Evolutionary conservation across 2,888 invertebrate genomes (phyloP), one percentile per base, ranked within the genome.

Genomic region (Harmothoe impar): DNA sequence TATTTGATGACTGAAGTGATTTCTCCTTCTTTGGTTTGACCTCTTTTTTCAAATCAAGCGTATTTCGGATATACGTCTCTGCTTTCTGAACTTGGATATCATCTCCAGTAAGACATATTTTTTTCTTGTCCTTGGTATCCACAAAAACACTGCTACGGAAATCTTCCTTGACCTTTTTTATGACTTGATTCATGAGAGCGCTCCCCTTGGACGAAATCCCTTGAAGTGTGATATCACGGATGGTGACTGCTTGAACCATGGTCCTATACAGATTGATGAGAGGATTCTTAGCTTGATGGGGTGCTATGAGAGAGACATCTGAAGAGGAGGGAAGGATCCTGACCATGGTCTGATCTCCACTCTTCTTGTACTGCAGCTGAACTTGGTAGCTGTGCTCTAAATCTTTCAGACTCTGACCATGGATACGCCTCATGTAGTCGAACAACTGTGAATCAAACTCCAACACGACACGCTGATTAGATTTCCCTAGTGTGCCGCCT

Each of bases 341-440:
- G 29, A 86, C 86, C 29, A 86, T 52, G 15, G 90, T 90, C 3
- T 17, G 7, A n/a, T 81, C 56, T 7, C 56, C 84, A 20, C n/a
- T 31, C 56, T 77, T 90, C 33, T 90, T 90, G 84, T 90, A 90
- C 90, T 90, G 78, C 23, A 89, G 25, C 35, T 89, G 89, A 7
- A 91, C 91, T 43, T 43, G 29, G 29, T 89, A 62, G n/a, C 89
- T 81, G 5, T 43, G 52, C 78, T 91, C 91, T 0, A 91, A n/a
- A n/a, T 81, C 84, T 17, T 52, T 54, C 17, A 90, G n/a, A n/a
- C 43, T 90, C 12, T 31, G 54, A 12, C 56, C 52, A 23, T 90
- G 84, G 15, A 90, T 43, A 35, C 81, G 81, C 56, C 56, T 15
- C 84, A 90, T 85, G 90, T 85, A 90, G 33, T 85, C 81, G n/a